A percentile compares a stretch with the other conserved stretches of the same genome.
Conservation (phyloP, 2,888 invertebrate genomes). For the Thecophora atra region DNA sequence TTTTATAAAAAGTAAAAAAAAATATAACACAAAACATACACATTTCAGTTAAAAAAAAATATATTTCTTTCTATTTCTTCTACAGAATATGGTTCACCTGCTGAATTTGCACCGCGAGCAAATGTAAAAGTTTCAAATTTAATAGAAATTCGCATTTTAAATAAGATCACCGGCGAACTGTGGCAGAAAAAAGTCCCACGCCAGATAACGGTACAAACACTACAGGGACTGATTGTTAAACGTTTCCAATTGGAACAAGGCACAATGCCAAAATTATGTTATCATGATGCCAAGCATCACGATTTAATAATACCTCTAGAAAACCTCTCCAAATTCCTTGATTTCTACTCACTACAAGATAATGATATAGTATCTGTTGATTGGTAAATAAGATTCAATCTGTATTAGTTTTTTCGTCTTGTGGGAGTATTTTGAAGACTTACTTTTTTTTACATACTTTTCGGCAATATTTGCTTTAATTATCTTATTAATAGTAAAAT, state of each 20-base stretch:
- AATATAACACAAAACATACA: not conserved
- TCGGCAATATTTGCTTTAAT: not conserved
- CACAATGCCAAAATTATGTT: conserved; percentile 59
- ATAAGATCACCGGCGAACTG: conserved; percentile 66
- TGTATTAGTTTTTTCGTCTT: not conserved
- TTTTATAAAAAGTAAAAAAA: conserved; percentile 76
- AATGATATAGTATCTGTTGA: conserved; percentile 82
- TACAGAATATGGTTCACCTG: conserved; percentile 84
- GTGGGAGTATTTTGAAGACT: conserved; percentile 6
- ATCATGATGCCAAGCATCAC: conserved; percentile 70
- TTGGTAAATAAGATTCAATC: conserved; percentile 64
- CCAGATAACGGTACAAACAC: conserved; percentile 83
- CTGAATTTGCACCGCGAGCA: conserved; percentile 74
- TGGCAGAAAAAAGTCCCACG: conserved; percentile 78
- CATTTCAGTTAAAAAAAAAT: conserved; percentile 12
- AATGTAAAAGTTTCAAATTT: conserved; percentile 76
- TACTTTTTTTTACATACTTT: not conserved
- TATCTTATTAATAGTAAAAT: conserved; percentile 1
- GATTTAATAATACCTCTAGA: conserved; percentile 80
- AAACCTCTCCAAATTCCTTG: conserved; percentile 83
- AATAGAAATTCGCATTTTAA: conserved; percentile 71
- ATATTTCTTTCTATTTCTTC: conserved; percentile 45
- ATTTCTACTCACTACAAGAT: conserved; percentile 84
- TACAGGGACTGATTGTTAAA: conserved; percentile 82
- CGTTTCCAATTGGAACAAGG: conserved; percentile 70